A percentile compares a stretch with the other conserved stretches of the same genome.
Conservation (phyloP, 2,888 invertebrate species). For the Melipona beecheii region DNA sequence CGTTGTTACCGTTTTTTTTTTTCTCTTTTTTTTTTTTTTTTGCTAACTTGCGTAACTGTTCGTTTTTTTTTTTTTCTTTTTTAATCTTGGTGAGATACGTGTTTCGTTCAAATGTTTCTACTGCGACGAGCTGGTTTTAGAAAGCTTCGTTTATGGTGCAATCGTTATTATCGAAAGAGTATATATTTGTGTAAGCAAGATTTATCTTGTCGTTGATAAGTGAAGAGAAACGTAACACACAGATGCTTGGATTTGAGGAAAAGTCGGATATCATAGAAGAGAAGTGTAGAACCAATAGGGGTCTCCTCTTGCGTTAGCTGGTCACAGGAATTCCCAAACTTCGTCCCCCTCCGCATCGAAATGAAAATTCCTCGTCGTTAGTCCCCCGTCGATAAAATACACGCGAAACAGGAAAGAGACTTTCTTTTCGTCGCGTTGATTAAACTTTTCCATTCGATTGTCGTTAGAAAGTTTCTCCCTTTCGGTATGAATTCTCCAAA, state of each 20-base stretch:
- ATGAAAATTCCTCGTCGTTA: not conserved
- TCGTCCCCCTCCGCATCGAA: not conserved
- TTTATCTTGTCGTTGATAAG: not conserved
- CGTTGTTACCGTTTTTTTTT: not conserved
- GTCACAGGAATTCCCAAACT: slow-evolving; percentile 15
- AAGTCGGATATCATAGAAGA: slow-evolving; percentile 28
- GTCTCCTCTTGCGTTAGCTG: slow-evolving; percentile 6
- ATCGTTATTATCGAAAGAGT: not conserved
- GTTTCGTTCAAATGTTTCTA: not conserved
- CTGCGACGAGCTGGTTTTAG: not conserved
- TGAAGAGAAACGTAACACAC: slow-evolving; percentile 12
- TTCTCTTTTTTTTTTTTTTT: not conserved
- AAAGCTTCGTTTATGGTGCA: not conserved
- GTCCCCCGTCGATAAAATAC: not conserved
- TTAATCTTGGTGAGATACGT: not conserved
- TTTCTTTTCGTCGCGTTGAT: not conserved
- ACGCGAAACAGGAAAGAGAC: too few species aligned
- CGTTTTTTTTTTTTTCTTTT: too few species aligned
- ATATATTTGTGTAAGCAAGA: slow-evolving; percentile 7
- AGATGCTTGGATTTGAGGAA: slow-evolving; percentile 1
- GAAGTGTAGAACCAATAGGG: slow-evolving; percentile 25
- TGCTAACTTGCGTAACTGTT: slow-evolving; percentile 3
- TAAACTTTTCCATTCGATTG: too few species aligned
- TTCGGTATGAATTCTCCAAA: too few species aligned
- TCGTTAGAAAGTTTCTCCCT: too few species aligned